Conservation (phyloP, 1,140 invertebrate species). For the Drosophila mayri region DNA sequence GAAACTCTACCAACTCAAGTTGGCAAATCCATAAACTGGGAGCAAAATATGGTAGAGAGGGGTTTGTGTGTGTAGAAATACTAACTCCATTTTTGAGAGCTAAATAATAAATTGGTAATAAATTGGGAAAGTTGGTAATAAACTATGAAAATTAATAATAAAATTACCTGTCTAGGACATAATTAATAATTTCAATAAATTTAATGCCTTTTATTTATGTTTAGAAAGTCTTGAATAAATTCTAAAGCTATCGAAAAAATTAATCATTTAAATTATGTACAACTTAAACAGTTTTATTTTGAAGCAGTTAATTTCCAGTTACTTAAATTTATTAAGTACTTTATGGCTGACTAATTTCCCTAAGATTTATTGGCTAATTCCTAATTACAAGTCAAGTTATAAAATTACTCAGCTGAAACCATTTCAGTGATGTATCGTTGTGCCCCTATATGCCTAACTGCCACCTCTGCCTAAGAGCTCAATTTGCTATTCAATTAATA, state of each 20-base stretch:
- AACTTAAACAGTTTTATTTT: not conserved
- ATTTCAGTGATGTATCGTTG: slow-evolving; percentile 4
- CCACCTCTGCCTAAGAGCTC: slow-evolving; percentile 16
- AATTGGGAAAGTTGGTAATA: slow-evolving; percentile 2
- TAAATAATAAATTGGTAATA: slow-evolving; percentile 10
- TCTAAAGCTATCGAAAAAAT: no score
- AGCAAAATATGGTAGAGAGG: slow-evolving; percentile 26
- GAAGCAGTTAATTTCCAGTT: not conserved
- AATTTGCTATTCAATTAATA: slow-evolving; percentile 30
- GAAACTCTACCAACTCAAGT: slow-evolving; percentile 12
- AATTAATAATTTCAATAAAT: not conserved
- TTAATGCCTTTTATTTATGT: no score
- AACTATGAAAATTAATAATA: slow-evolving; percentile 6
- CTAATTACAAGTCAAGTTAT: slow-evolving; percentile 3
- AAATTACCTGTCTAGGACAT: not conserved
- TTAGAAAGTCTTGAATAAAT: no score
- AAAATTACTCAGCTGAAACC: slow-evolving; percentile 8
- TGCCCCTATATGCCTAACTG: slow-evolving; percentile 20
- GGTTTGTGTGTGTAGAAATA: slow-evolving; percentile 15
- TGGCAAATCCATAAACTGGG: slow-evolving; percentile 34
- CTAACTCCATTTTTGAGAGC: slow-evolving; percentile 10
- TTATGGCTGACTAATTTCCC: not conserved
- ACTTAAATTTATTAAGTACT: not conserved
- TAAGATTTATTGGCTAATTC: not conserved
- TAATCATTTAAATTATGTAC: not conserved